Base-by-base conservation (phyloP, 2,888 invertebrate genomes). In the Sphaerophoria rueppellii region DNA sequence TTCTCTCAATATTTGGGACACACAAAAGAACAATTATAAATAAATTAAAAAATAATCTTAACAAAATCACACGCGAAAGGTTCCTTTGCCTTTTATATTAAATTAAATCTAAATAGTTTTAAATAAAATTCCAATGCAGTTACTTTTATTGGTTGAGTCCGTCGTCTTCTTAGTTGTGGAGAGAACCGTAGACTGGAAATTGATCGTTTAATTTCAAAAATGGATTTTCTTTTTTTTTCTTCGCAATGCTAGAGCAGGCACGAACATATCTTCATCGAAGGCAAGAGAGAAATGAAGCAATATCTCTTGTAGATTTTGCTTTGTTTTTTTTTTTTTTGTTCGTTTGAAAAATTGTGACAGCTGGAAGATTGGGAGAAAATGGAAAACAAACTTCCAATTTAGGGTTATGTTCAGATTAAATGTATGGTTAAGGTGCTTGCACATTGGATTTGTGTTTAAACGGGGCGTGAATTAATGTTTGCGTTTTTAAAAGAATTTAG, bases 121-220 rank as follows among this genome's bases (percentile, higher is more conserved):
- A 24, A 43, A 43, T 11, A 69, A 71, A 74, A 70, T 67, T 46
- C 24, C 24, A 12, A 40, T 40, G 40, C 57, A 72, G 24, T 72
- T 50, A 72, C 37, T 57, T 48, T 48, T 4, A 34, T 24, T 34
- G 14, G 14, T 70, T 46, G 55, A 57, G 61, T 32, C 57, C 55
- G 67, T 63, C 50, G 16, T 54, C 71, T 32, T 5, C 54, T 77
- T 73, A 14, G 48, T 76, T 73, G 76, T 85, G 57, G 69, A 77
- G 69, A 76, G 37, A 52, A 81, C 70, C 72, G 85, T 65, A 85
- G 72, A 81, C 85, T 85, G 85, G 85, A 85, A 85, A 85, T 81
- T 85, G 77, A 77, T 85, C 85, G 85, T 85, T 85, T 81, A 16
- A 81, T 81, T 85, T 85, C 63, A 81, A 85, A 75, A 81, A 63